phyloP scores from a whole-genome alignment of 2,113 vertebrate species.

The Rostratula benghalensis region DNA sequence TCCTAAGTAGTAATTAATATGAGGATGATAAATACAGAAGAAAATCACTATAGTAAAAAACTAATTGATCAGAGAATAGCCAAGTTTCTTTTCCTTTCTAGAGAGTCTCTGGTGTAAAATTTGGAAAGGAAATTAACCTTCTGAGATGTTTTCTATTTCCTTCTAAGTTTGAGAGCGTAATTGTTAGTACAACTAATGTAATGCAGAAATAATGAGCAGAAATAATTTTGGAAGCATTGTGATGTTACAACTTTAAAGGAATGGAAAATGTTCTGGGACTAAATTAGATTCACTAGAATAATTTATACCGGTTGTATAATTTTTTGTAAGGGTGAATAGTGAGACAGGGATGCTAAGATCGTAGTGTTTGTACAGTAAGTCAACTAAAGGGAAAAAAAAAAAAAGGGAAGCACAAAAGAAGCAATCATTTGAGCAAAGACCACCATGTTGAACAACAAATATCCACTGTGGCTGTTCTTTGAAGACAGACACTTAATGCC shows the following conservation, averaged over 20 bases:
- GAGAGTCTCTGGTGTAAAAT: neutral
- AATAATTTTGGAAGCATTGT: neutral
- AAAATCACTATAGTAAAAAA: neutral
- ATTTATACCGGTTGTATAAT: neutral
- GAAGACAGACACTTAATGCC: conserved; percentile 25
- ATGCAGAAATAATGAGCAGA: neutral
- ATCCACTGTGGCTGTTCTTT: conserved; percentile 3
- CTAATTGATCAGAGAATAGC: neutral
- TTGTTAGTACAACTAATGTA: neutral
- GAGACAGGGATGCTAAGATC: neutral
- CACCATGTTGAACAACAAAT: conserved; percentile 30
- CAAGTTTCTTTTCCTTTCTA: neutral
- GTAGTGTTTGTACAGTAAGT: neutral
- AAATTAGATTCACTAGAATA: neutral
- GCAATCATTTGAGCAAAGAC: neutral
- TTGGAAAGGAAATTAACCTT: neutral
- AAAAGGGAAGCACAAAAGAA: neutral
- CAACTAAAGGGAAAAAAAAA: neutral
- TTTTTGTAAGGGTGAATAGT: neutral
- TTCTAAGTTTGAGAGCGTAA: neutral
- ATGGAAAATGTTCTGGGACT: neutral
- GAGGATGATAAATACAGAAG: neutral
- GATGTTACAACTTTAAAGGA: neutral
- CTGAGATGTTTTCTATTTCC: neutral
- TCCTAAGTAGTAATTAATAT: neutral